phyloP scores from a whole-genome alignment of 2,113 vertebrate species.

The Sylvilagus bachmani region DNA sequence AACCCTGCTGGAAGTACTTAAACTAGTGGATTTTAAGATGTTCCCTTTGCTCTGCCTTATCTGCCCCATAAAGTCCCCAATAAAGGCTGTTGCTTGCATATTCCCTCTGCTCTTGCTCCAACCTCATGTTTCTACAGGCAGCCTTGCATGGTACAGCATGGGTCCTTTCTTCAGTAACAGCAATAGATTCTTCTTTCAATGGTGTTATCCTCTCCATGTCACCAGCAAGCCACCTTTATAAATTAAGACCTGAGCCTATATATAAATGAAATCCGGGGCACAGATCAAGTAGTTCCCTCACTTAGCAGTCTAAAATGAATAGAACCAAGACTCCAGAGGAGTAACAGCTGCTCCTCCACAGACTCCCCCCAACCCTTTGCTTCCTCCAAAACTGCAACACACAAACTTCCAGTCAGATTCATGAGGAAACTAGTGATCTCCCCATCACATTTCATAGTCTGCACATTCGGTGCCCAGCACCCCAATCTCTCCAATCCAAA shows the following conservation, averaged over 20 bases:
- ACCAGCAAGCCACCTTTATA: neutral
- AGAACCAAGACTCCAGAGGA: neutral
- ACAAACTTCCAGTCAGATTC: neutral
- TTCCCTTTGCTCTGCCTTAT: neutral
- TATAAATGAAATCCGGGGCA: neutral
- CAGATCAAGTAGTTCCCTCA: neutral
- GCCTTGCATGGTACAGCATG: fast-evolving
- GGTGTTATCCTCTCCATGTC: neutral
- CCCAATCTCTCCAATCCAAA: neutral
- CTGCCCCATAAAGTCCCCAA: neutral
- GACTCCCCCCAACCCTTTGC: neutral
- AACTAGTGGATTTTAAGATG: neutral
- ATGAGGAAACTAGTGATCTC: neutral
- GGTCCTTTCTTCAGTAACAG: neutral
- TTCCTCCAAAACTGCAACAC: neutral
- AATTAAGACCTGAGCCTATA: neutral
- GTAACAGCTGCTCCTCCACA: neutral
- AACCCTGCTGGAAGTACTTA: neutral
- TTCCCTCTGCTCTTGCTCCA: neutral
- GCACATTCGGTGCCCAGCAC: neutral
- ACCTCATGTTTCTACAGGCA: neutral
- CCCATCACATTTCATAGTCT: neutral
- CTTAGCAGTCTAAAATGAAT: neutral
- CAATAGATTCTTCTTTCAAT: neutral
- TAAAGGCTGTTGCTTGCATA: neutral